Evolutionary conservation across 2,888 invertebrate species (phyloP).

Genomic region (Melanostoma mellinum): DNA sequence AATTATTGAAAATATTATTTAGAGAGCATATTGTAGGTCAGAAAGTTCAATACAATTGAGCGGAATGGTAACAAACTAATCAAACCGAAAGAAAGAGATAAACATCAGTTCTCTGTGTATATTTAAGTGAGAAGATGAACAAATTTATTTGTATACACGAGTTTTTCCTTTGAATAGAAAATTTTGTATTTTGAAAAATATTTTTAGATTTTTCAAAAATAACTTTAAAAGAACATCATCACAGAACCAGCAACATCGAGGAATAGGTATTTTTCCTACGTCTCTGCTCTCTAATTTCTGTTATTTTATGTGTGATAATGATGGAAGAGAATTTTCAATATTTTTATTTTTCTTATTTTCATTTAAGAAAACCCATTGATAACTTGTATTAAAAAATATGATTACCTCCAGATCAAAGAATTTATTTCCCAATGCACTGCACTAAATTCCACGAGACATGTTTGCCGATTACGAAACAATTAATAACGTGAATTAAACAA

Average conservation of each 20-base stretch:
- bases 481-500: slow-evolving; percentile 55
- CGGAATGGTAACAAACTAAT: slow-evolving; percentile 17
- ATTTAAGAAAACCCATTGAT: too few species aligned
- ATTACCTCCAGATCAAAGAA: slow-evolving; percentile 42
- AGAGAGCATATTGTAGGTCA: slow-evolving; percentile 66
- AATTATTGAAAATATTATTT: slow-evolving; percentile 59
- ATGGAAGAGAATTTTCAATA: slow-evolving; percentile 9
- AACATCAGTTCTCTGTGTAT: slow-evolving; percentile 34
- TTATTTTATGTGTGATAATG: not conserved
- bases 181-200: slow-evolving; percentile 67
- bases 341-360: not conserved
- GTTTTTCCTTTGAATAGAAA: slow-evolving; percentile 51
- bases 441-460: slow-evolving; percentile 28
- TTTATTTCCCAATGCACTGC: slow-evolving; percentile 66
- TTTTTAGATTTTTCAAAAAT: slow-evolving; percentile 71
- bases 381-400: too few species aligned
- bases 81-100: slow-evolving; percentile 26
- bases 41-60: slow-evolving; percentile 70
- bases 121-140: slow-evolving; percentile 20
- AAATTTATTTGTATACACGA: slow-evolving; percentile 50
- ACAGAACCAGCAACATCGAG: slow-evolving; percentile 12
- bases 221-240: slow-evolving; percentile 68
- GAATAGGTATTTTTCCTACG: not conserved
- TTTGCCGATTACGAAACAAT: slow-evolving; percentile 64
- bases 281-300: slow-evolving; percentile 9